These are phyloP conservation scores for Syrmaticus mikado DNA, from an alignment of 2,113 vertebrate species.

Conservation along the genomic window DNA sequence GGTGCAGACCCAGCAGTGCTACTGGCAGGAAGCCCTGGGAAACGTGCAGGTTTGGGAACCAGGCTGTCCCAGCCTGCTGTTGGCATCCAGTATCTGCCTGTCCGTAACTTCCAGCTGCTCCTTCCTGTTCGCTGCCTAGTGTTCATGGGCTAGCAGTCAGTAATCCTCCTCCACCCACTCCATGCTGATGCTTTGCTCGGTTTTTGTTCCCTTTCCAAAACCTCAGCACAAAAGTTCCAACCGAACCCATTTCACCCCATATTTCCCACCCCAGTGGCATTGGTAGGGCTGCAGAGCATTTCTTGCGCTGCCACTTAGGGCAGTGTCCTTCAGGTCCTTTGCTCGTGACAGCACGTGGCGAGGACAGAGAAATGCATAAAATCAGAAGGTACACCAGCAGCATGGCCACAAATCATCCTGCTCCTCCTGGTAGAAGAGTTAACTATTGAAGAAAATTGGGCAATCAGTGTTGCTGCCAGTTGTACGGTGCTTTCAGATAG, in stretches of 20 bases:
- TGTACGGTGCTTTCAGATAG: neutral
- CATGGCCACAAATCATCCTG: neutral
- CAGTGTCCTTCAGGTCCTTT: neutral
- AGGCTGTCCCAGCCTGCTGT: neutral
- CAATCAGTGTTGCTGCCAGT: conserved; percentile 24
- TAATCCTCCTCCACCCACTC: neutral
- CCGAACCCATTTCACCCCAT: neutral
- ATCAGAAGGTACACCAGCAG: neutral
- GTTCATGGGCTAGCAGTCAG: neutral
- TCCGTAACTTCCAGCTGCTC: neutral
- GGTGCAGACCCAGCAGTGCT: neutral
- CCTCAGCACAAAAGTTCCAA: neutral
- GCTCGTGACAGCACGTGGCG: neutral
- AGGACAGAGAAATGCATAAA: neutral
- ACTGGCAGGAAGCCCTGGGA: neutral
- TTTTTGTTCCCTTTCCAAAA: neutral
- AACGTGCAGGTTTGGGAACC: neutral
- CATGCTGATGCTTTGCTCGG: neutral
- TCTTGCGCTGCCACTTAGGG: neutral
- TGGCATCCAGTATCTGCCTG: neutral
- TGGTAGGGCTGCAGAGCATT: rapidly evolving
- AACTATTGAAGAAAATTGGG: conserved; percentile 39
- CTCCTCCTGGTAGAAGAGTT: conserved; percentile 23
- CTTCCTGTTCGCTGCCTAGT: neutral
- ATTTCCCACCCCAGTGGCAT: rapidly evolving